Evolutionary conservation across 2,113 vertebrate species (phyloP), one percentile per base, ranked within the genome.

Genomic region (Corythornis cristatus): DNA sequence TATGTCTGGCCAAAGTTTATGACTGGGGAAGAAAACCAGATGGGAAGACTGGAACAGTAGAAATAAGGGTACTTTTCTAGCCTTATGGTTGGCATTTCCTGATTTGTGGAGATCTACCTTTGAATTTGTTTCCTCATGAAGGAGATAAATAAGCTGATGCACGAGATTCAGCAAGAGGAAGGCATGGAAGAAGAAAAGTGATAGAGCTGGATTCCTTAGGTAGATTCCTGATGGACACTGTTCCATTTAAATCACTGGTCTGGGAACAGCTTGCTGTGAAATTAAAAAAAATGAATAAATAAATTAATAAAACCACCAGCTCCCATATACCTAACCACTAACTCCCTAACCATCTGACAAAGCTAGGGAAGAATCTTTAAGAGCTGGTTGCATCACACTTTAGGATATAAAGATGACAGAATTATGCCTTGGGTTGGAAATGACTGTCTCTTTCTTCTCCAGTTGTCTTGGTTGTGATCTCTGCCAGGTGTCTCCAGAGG

Each of bases 221-320:
- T 79, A 51, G 62, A 84, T 56, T 56, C 29, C 17, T 31, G 29
- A 29, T 29, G 28, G 26, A 54, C 22, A 43, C 28, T 17, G 5
- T 79, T 85, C 67, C 43, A 60, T 82, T 93, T 84, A 94, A 95
- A 84, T 89, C 71, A 87, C 31, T 85, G 73, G 31, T 66, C 57
- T 82, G 46, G 33, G 42, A 83, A 37, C 23, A 79, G 28, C 48
- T 89, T 48, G 26, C 46, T 76, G 50, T 70, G 78, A 92, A 87
- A 76, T 20, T 12, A 9, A 37, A 9, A 37, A 37, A 37, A 37
- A 37, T 37, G 9, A 37, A 37, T 37, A 37, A 37, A 37, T 9
- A 37, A 37, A 37, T 82, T 87, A 91, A 51, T 51, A 76, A 71
- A 77, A 78, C 33, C 35, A 66, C 77, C n/a, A 42, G 71, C 66